Conservation (phyloP, 2,888 invertebrate species). For the Chorisops tibialis region DNA sequence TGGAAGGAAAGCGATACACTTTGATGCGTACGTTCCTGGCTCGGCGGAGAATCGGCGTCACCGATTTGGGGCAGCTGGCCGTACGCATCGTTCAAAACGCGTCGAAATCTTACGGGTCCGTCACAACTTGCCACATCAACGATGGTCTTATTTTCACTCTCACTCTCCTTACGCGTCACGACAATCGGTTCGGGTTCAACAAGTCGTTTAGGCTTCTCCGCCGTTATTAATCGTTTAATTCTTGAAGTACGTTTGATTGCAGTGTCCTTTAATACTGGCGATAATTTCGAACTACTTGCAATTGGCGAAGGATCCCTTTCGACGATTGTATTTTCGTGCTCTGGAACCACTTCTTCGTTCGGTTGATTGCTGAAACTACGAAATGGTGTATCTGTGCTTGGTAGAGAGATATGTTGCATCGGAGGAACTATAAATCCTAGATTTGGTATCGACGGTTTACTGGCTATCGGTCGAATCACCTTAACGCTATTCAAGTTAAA, state of each 20-base stretch:
- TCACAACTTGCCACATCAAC: constrained; percentile 89
- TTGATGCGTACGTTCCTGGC: constrained; percentile 47
- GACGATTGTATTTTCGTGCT: not conserved
- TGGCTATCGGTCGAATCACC: constrained; percentile 59
- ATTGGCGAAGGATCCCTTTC: not conserved
- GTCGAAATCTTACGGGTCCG: constrained; percentile 82
- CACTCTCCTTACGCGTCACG: constrained; percentile 22
- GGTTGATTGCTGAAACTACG: constrained; percentile 35
- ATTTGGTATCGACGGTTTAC: constrained; percentile 48
- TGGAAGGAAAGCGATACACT: constrained; percentile 51
- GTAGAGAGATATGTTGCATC: constrained; percentile 37
- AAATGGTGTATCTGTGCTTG: constrained; percentile 39
- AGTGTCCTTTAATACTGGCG: constrained; percentile 12
- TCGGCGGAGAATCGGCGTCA: constrained; percentile 36
- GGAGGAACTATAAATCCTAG: constrained; percentile 47
- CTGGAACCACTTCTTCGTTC: not conserved
- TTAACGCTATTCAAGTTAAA: constrained; percentile 37
- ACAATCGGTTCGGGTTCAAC: not conserved
- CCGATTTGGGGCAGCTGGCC: constrained; percentile 53
- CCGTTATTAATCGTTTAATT: not conserved
- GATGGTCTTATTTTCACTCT: constrained; percentile 57
- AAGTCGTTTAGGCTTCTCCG: constrained; percentile 2
- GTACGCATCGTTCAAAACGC: constrained; percentile 81
- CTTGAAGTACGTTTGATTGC: not conserved
- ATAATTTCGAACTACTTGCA: constrained; percentile 13